Base-by-base conservation (phyloP, 1,140 invertebrate species). In the Dendrolimus kikuchii region DNA sequence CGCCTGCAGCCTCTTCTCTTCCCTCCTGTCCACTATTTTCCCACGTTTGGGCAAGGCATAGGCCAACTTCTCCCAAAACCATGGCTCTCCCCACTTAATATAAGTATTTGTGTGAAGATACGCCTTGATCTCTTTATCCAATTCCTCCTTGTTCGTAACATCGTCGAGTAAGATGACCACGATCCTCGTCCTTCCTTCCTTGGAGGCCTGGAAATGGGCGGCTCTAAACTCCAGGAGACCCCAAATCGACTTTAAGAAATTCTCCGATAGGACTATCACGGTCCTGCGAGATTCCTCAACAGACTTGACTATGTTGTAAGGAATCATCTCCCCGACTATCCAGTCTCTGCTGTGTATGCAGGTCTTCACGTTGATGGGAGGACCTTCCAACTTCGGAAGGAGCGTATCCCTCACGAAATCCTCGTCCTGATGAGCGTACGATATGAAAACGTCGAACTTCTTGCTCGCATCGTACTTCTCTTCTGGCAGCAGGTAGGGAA, bases 31-130 rank as follows among this genome's bases (percentile, higher is more conserved):
- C 1, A 23, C 23, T 23, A 23, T 3, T 23, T 23, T 23, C 23
- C 23, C 23, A 23, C 23, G 23, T 23, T 23, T 23, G 23, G 23
- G 89, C 74, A 95, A 72, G 1, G 93, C 94, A 62, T 93, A 95
- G 36, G 89, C 86, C 23, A 97, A 75, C 77, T 95, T 95, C 45
- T 95, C 90, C 94, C 95, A 97, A 69, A 98, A 97, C 90, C 92
- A 92, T 5, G 92, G 92, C 71, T 96, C 94, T 8, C 91, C 93
- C 92, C 93, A 95, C 64, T 94, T 90, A 0, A 98, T 88, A 67
- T 96, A 98, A 0, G 96, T 98, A 74, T 96, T 97, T 67, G 92
- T 94, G 8, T 90, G 90, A 0, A 97, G 72, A 65, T 97, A 96
- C 0, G 91, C 88, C 58, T 92, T 90, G 0, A 97, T 77, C 64